Evolutionary conservation across 2,113 vertebrate species (phyloP).

Genomic region (Muntiacus muntjak): DNA sequence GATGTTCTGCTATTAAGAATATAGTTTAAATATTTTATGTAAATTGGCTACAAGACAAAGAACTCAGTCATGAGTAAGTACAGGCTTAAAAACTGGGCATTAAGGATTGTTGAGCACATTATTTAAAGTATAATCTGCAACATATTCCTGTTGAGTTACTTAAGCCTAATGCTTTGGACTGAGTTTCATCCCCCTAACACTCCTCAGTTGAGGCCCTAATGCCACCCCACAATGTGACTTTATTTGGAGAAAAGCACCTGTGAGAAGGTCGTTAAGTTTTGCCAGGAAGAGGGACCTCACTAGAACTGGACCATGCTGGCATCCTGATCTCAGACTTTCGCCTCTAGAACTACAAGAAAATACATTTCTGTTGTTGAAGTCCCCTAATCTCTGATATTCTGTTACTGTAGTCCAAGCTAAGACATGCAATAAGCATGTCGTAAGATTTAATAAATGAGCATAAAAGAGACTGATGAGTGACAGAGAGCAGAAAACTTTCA

Average conservation of each 20-base stretch:
- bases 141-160: not conserved
- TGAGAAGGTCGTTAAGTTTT: not conserved
- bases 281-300: not conserved
- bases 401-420: not conserved
- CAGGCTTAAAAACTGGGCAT: not conserved
- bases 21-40: not conserved
- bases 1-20: not conserved
- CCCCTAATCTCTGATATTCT: not conserved
- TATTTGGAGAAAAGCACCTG: not conserved
- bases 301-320: not conserved
- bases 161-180: not conserved
- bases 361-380: not conserved
- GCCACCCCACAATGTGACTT: not conserved
- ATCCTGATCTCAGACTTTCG: not conserved
- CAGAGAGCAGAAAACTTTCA: not conserved
- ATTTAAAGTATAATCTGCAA: not conserved
- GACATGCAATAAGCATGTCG: not conserved
- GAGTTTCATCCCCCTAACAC: not conserved
- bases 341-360: not conserved
- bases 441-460: not conserved
- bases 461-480: not conserved
- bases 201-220: not conserved
- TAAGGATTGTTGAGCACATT: not conserved
- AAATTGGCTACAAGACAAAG: conserved; percentile 15
- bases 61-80: not conserved